Conservation (phyloP, 1,140 invertebrate genomes). For the Calliphora vicina region DNA sequence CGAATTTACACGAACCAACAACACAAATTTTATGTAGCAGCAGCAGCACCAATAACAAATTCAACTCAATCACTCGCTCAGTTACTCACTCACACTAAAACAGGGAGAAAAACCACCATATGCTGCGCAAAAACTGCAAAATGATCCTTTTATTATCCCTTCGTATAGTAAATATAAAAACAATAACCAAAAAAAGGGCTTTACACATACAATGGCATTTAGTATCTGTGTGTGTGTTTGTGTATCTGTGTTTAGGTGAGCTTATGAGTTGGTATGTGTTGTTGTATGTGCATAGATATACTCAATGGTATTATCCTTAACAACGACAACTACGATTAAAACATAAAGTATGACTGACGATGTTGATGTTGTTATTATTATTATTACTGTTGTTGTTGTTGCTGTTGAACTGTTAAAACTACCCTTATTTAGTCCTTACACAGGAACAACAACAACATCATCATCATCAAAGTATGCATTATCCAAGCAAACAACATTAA, state of each 20-base stretch:
- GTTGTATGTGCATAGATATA: no score
- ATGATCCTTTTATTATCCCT: slow-evolving; percentile 27
- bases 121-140: slow-evolving; percentile 32
- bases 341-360: neutral
- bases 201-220: no score
- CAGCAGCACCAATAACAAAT: no score
- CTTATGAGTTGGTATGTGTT: neutral
- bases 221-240: neutral
- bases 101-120: neutral
- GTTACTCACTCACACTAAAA: neutral
- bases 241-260: neutral
- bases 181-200: neutral
- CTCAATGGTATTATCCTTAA: neutral
- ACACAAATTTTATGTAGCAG: neutral
- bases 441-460: neutral
- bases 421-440: neutral
- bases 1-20: neutral
- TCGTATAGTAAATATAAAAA: neutral
- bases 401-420: neutral
- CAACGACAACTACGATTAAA: neutral
- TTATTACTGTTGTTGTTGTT: neutral
- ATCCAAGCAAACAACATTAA: neutral
- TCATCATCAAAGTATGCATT: neutral
- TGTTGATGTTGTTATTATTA: neutral
- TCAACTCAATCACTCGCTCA: no score